Base-by-base conservation (phyloP, 2,797 vertebrate genomes). In the Propithecus deckenii region DNA sequence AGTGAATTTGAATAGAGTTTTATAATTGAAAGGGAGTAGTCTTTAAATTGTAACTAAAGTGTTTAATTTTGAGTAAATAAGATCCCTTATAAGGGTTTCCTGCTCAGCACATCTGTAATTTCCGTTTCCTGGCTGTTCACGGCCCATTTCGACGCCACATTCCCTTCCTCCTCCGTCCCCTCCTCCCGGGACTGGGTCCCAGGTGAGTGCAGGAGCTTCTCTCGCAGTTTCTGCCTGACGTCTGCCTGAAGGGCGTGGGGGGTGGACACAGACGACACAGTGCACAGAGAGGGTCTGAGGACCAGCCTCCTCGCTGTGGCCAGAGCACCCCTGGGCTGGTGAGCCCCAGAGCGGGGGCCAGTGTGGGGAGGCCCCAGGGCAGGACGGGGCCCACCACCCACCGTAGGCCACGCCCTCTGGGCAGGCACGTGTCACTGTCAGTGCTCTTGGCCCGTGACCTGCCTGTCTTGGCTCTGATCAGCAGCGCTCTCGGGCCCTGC, bases 1-100 rank as follows among this genome's bases (percentile, higher is more conserved):
- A 88, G 88, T 61, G 86, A 88, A 61, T 90, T 76, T 95, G 91
- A 94, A 55, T 72, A 80, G 88, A 48, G 46, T 81, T 94, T 94
- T 81, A 80, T 87, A 88, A 90, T 81, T 90, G 59, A 76, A 93
- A 83, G 35, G 50, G 46, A 96, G 14, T 15, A 2, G 2, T 76
- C 83, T 91, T 83, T 15, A 32, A 75, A 92, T 35, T 80, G 3
- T 32, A 86, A 59, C 20, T 23, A 38, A 3, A 59, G 5, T 52
- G 63, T 57, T 78, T 84, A 41, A 46, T 85, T 69, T 87, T 0
- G 61, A 13, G 17, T 83, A 30, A 69, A 30, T 55, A 83, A 50
- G 50, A 17, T 46, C 32, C 46, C 32, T 52, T n/a, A 4, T 20
- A 1, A 32, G 41, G 59, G 20, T 35, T 9, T 30, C 2, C 2